A percentile compares a stretch with the other conserved stretches of the same genome.
Conservation (phyloP, 2,113 vertebrate species). For the Cyprinodon tularosa region DNA sequence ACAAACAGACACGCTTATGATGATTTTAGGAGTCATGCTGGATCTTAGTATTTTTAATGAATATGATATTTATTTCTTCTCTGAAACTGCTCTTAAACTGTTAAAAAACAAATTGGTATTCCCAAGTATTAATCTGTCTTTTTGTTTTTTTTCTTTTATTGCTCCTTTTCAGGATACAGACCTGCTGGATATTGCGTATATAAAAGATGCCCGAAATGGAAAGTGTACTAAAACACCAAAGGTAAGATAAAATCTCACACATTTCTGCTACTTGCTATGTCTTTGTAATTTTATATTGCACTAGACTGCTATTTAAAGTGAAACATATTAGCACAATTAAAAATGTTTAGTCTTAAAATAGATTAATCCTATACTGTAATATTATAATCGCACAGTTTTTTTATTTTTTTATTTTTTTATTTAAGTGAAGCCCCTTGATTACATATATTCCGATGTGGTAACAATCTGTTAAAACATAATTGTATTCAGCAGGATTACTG, state of each 20-base stretch:
- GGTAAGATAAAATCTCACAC: constrained; percentile 55
- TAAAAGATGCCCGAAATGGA: constrained; percentile 82
- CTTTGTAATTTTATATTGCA: not conserved
- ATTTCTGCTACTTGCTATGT: not conserved
- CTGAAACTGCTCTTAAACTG: constrained; percentile 14
- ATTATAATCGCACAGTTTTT: no score
- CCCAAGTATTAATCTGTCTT: constrained; percentile 1
- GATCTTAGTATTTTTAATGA: not conserved
- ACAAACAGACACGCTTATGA: not conserved
- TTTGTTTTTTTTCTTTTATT: not conserved
- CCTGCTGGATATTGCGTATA: constrained; percentile 79
- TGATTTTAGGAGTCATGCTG: not conserved
- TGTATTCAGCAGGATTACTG: no score
- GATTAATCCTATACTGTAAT: not conserved
- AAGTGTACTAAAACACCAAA: constrained; percentile 82
- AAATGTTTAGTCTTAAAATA: not conserved
- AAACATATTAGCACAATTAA: not conserved
- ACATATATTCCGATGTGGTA: not conserved
- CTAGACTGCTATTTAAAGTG: not conserved
- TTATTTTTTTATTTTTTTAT: no score
- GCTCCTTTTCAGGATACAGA: constrained; percentile 77
- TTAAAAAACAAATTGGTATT: constrained; percentile 4
- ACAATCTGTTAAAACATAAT: no score
- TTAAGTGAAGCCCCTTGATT: not conserved
- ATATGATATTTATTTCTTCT: not conserved